These are phyloP conservation scores for Monopterus albus DNA, from an alignment of 2,113 vertebrate genomes.

Conservation along the genomic window DNA sequence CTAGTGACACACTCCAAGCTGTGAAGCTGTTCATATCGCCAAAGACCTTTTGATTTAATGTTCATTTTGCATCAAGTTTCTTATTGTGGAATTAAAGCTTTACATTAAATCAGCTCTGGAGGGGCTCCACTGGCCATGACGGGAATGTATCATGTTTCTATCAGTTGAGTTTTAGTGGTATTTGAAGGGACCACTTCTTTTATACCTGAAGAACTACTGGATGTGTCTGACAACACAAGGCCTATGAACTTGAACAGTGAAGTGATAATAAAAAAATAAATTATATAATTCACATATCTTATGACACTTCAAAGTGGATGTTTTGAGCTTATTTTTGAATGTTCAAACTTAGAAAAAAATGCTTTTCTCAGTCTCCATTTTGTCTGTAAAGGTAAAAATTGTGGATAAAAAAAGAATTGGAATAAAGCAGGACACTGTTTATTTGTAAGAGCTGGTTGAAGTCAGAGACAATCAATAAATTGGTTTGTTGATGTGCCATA, in stretches of 20 bases:
- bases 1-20: slow-evolving; percentile 91
- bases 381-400: slow-evolving; percentile 73
- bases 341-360: slow-evolving; percentile 61
- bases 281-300: slow-evolving; percentile 73
- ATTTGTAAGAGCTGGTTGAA: slow-evolving; percentile 71
- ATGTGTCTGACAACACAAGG: slow-evolving; percentile 58
- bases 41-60: slow-evolving; percentile 75
- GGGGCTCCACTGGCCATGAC: slow-evolving; percentile 64
- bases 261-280: slow-evolving; percentile 34
- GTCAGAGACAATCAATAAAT: slow-evolving; percentile 83
- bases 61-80: slow-evolving; percentile 72
- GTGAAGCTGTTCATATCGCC: slow-evolving; percentile 76
- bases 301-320: slow-evolving; percentile 68
- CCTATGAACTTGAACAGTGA: slow-evolving; percentile 53
- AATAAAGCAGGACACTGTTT: slow-evolving; percentile 59
- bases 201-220: slow-evolving; percentile 66
- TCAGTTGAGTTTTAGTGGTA: slow-evolving; percentile 48
- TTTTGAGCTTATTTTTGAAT: slow-evolving; percentile 77
- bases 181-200: slow-evolving; percentile 68
- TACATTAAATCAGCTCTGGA: slow-evolving; percentile 66
- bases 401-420: slow-evolving; percentile 47
- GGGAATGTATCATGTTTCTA: slow-evolving; percentile 79
- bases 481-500: slow-evolving; percentile 75
- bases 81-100: slow-evolving; percentile 79
- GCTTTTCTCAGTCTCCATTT: slow-evolving; percentile 67